phyloP scores from a whole-genome alignment of 2,797 vertebrate genomes.

The Amazona ochrocephala region DNA sequence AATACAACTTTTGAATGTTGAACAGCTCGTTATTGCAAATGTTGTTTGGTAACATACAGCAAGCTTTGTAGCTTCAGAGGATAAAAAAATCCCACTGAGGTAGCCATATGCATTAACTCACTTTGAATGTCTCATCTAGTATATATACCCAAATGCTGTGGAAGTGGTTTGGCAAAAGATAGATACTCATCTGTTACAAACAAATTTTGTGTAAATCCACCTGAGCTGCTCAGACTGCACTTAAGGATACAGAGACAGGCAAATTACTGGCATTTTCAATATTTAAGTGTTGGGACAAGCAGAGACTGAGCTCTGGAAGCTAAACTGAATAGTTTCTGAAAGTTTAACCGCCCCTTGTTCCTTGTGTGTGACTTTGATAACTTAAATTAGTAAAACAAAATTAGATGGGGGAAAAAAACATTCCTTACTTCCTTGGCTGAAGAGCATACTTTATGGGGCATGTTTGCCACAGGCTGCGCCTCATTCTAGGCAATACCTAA shows the following conservation, averaged over 20 bases:
- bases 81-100: background rate
- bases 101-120: background rate
- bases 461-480: background rate
- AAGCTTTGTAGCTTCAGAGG: background rate
- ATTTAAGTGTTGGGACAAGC: conserved; percentile 36
- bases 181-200: conserved; percentile 55
- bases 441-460: background rate
- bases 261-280: conserved; percentile 38
- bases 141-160: background rate
- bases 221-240: conserved; percentile 20
- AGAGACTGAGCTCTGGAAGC: conserved; percentile 7
- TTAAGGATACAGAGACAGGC: conserved; percentile 42
- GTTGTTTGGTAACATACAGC: background rate
- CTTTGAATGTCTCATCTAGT: conserved; percentile 34
- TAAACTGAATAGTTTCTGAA: conserved; percentile 26
- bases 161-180: conserved; percentile 21
- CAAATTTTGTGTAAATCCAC: conserved; percentile 41
- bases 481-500: background rate
- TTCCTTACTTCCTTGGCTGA: background rate
- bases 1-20: background rate
- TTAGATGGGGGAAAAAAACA: conserved; percentile 16
- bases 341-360: background rate
- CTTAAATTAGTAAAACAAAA: background rate
- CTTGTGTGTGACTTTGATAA: background rate
- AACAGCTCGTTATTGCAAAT: background rate